Base-by-base conservation (phyloP, 2,797 vertebrate species). In the Dendrocincla fuliginosa region DNA sequence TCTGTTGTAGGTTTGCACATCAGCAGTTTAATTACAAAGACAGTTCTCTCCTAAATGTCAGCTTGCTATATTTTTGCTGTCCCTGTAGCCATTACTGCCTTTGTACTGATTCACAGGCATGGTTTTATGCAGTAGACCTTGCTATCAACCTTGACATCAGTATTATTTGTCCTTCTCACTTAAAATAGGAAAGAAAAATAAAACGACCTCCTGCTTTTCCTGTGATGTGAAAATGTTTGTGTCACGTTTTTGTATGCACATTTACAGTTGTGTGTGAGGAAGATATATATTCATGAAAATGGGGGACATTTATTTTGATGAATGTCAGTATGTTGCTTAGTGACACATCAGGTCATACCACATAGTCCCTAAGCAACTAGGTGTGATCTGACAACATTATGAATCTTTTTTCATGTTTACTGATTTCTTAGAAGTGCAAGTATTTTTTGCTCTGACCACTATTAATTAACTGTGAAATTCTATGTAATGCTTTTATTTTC, bases 41-140 rank as follows among this genome's bases (percentile, higher is more conserved):
- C 74, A 71, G 37, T 46, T 81, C 89, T 84, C 77, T 91, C 89
- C 91, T 94, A 97, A 97, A 96, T 95, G 96, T 96, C 96, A 97
- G 19, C 69, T 88, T 93, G 92, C 89, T 96, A 11, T 95, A 88
- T 88, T 96, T 96, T 93, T 96, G 76, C 80, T 94, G 67, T 86
- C 76, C 87, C 61, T 92, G 65, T 92, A 89, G 37, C 87, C 63
- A 52, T 91, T 93, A 95, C 73, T 2, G 23, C 74, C 70, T 96
- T 92, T 91, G 82, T 79, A 73, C 69, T 94, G 92, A 95, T 76
- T 95, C 89, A 88, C 55, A 2, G 6, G 32, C 30, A n/a, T 0
- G 0, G 67, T 82, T 93, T 95, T 89, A 82, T 10, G 16, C 30
- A 57, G 64, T 33, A 94, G 88, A 94, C 86, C 78, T 87, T 84